Conservation (phyloP, 2,888 invertebrate genomes). For the Alcis repandata region DNA sequence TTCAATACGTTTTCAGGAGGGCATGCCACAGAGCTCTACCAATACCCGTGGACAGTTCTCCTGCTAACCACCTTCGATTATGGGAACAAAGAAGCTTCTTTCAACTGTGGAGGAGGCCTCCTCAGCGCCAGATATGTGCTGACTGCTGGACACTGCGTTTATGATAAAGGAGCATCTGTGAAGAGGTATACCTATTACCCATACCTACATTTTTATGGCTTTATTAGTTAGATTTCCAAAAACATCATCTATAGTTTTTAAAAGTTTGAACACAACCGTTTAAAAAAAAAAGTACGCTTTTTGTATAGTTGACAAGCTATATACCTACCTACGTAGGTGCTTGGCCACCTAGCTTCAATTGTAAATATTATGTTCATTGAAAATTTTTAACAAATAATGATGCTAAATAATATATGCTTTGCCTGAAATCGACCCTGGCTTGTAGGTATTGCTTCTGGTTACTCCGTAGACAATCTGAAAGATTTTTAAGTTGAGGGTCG, state of each 20-base stretch:
- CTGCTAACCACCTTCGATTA: constrained; percentile 67
- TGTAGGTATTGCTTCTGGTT: too few relatives aligned
- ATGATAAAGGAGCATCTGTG: constrained; percentile 59
- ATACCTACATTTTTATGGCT: not conserved
- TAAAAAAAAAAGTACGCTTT: too few relatives aligned
- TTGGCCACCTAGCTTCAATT: too few relatives aligned
- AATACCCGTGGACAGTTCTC: constrained; percentile 78
- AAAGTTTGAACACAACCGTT: too few relatives aligned
- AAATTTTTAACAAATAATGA: too few relatives aligned
- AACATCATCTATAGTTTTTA: not conserved
- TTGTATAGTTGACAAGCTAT: too few relatives aligned
- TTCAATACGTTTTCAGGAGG: constrained; percentile 62
- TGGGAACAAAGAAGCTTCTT: constrained; percentile 55
- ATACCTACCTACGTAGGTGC: too few relatives aligned
- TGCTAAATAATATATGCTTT: too few relatives aligned
- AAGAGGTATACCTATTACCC: constrained; percentile 53
- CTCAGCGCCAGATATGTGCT: constrained; percentile 73
- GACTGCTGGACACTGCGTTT: constrained; percentile 77
- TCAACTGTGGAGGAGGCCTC: constrained; percentile 77
- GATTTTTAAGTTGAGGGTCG: too few relatives aligned
- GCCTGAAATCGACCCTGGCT: too few relatives aligned
- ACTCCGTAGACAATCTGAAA: too few relatives aligned
- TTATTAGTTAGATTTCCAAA: not conserved
- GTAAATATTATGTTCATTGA: too few relatives aligned
- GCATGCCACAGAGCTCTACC: constrained; percentile 69